Conservation (phyloP, 2,113 vertebrate genomes). For the Gallinago paraguaiae region DNA sequence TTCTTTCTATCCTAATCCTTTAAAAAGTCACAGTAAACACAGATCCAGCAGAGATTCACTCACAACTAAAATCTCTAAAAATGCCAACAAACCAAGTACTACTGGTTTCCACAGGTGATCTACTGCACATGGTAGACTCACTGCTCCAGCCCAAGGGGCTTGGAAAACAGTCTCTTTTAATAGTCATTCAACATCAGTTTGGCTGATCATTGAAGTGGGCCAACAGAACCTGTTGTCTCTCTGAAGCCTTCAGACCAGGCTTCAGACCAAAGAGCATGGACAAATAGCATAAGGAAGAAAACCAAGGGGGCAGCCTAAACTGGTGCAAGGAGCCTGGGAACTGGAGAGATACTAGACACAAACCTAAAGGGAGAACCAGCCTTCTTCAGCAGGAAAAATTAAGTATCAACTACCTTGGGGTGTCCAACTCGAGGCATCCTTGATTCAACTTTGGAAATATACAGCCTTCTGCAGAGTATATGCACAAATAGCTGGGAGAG, state of each 20-base stretch:
- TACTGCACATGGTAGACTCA: neutral
- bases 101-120: neutral
- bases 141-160: neutral
- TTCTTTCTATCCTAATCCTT: neutral
- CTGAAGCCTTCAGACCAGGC: neutral
- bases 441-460: neutral
- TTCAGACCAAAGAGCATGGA: neutral
- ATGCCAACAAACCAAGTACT: neutral
- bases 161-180: neutral
- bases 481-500: neutral
- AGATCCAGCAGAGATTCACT: neutral
- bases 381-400: neutral
- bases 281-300: neutral
- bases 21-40: neutral
- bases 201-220: neutral
- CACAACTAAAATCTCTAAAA: neutral
- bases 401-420: neutral
- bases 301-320: neutral
- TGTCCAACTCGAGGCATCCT: rapidly evolving
- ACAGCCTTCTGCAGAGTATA: neutral
- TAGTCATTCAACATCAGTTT: neutral
- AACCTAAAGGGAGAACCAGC: neutral
- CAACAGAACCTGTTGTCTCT: neutral
- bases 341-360: neutral
- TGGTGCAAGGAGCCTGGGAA: neutral